Percentiles rank a stretch among this genome's conserved stretches.
phyloP scores from a whole-genome alignment of 2,797 vertebrate genomes.

The Eulemur mongoz region DNA sequence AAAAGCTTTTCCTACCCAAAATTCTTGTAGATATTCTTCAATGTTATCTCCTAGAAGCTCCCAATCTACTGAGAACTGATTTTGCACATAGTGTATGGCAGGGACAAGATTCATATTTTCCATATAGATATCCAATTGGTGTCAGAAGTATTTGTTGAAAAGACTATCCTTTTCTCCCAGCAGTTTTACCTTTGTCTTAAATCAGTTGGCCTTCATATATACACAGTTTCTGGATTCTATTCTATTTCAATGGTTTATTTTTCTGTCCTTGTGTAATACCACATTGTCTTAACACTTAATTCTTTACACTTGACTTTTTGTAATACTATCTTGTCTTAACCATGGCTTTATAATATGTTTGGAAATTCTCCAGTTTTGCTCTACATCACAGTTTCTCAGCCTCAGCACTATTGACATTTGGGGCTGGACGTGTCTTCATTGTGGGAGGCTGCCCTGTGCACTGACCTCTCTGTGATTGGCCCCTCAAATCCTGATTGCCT shows the following conservation, averaged over 20 bases:
- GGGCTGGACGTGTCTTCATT: not conserved
- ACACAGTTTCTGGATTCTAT: not conserved
- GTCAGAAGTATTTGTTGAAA: not conserved
- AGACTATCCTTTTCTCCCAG: not conserved
- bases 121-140: not conserved
- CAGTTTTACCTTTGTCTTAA: not conserved
- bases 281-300: not conserved
- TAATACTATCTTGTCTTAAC: not conserved
- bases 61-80: not conserved
- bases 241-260: constrained; percentile 5
- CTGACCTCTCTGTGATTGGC: not conserved
- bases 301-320: not conserved
- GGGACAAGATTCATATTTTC: not conserved
- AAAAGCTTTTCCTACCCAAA: not conserved
- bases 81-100: not conserved
- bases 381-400: not conserved
- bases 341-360: not conserved
- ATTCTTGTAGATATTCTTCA: not conserved
- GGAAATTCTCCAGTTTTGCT: not conserved
- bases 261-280: not conserved
- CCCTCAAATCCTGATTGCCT: not conserved
- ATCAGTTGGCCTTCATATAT: not conserved
- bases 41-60: not conserved
- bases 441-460: too few relatives aligned
- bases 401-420: not conserved